These are phyloP conservation scores for Gymnarchus niloticus DNA, from an alignment of 2,113 vertebrate species.

Conservation along the genomic window DNA sequence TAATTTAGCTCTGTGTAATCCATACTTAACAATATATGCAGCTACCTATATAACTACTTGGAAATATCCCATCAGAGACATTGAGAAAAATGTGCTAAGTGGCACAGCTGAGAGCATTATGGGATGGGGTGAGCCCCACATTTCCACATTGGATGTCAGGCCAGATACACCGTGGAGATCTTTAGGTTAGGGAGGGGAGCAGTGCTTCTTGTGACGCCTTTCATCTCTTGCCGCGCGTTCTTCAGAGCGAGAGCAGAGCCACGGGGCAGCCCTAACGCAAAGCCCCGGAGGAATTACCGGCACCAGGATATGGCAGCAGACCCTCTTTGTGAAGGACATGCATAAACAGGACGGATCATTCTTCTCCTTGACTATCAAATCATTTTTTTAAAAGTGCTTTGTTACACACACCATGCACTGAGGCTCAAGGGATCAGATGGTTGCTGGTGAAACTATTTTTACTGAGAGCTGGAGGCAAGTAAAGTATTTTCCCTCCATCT, in stretches of 20 bases:
- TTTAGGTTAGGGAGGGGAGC: not conserved
- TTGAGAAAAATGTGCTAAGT: not conserved
- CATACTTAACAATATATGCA: not conserved
- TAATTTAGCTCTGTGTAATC: not conserved
- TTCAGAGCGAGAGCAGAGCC: not conserved
- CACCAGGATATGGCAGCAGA: not conserved
- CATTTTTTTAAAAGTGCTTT: not conserved
- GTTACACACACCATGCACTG: not conserved
- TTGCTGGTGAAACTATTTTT: not conserved
- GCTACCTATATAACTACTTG: not conserved
- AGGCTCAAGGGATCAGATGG: not conserved
- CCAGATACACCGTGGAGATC: not conserved
- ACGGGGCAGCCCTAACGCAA: not conserved
- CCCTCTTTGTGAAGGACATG: not conserved
- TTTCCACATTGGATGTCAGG: too few relatives aligned
- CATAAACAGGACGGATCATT: not conserved
- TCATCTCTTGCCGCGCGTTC: not conserved
- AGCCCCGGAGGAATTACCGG: not conserved
- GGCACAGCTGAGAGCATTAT: not conserved
- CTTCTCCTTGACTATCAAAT: not conserved
- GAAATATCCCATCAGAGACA: not conserved
- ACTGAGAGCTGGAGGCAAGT: conserved; percentile 5
- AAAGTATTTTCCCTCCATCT: not conserved
- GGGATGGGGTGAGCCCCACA: too few relatives aligned
- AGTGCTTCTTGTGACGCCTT: not conserved